Conservation (phyloP, 2,113 vertebrate genomes). For the Leucopsar rothschildi region DNA sequence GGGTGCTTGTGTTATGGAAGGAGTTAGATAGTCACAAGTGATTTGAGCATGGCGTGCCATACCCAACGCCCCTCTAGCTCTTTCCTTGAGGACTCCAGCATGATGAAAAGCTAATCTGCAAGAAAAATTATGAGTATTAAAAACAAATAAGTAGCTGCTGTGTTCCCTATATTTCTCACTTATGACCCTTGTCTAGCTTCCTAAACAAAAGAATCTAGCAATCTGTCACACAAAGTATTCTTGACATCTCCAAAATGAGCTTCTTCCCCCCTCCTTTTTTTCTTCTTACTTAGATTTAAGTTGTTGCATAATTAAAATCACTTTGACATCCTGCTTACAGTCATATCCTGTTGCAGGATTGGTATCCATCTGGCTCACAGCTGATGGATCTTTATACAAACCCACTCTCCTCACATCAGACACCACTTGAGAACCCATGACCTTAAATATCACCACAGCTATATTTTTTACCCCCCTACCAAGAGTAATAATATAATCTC, state of each 20-base stretch:
- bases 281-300: constrained; percentile 43
- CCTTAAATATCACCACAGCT: neutral
- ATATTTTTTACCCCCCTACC: neutral
- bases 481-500: neutral
- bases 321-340: constrained; percentile 39
- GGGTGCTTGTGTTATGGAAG: neutral
- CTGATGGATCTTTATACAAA: neutral
- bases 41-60: neutral
- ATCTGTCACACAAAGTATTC: constrained; percentile 64
- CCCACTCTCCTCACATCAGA: neutral
- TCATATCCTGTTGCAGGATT: constrained; percentile 1
- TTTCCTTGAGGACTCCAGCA: neutral
- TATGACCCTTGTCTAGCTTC: constrained; percentile 47
- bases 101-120: constrained; percentile 40
- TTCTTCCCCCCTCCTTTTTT: neutral
- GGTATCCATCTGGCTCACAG: constrained; percentile 12
- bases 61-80: neutral
- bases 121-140: constrained; percentile 54
- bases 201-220: constrained; percentile 28
- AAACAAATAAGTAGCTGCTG: constrained; percentile 6
- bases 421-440: neutral
- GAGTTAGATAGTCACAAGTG: neutral
- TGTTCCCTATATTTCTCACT: constrained; percentile 47
- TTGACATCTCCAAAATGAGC: constrained; percentile 58
- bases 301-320: constrained; percentile 67